phyloP scores from a whole-genome alignment of 2,113 vertebrate species.

The Nesogale talazaci region DNA sequence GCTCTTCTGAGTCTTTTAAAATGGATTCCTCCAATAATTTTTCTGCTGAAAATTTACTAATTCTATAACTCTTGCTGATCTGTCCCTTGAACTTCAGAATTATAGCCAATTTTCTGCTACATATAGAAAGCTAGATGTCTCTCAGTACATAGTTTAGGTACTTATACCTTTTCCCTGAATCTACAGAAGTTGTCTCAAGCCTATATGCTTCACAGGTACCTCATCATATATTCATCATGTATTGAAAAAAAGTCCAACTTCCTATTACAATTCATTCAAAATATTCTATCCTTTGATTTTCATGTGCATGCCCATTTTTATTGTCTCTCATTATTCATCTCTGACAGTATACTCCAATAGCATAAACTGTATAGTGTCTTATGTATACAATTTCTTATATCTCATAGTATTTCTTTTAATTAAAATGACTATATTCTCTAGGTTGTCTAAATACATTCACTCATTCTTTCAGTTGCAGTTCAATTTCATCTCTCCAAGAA shows the following conservation, averaged over 20 bases:
- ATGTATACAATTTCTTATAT: not conserved
- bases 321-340: not conserved
- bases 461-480: not conserved
- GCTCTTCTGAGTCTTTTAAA: not conserved
- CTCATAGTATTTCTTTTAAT: not conserved
- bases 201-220: not conserved
- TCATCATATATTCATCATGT: not conserved
- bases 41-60: not conserved
- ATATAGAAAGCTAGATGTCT: not conserved
- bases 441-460: not conserved
- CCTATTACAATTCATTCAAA: not conserved
- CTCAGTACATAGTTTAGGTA: not conserved
- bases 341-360: not conserved
- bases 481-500: not conserved
- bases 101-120: not conserved
- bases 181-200: not conserved
- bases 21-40: not conserved
- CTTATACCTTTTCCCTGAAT: not conserved
- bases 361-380: not conserved
- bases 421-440: not conserved
- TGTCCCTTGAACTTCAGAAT: not conserved
- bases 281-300: not conserved
- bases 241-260: not conserved
- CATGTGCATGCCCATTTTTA: not conserved
- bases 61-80: not conserved